Evolutionary conservation across 2,797 vertebrate genomes (phyloP).

Genomic region (Chrysocyon brachyurus): DNA sequence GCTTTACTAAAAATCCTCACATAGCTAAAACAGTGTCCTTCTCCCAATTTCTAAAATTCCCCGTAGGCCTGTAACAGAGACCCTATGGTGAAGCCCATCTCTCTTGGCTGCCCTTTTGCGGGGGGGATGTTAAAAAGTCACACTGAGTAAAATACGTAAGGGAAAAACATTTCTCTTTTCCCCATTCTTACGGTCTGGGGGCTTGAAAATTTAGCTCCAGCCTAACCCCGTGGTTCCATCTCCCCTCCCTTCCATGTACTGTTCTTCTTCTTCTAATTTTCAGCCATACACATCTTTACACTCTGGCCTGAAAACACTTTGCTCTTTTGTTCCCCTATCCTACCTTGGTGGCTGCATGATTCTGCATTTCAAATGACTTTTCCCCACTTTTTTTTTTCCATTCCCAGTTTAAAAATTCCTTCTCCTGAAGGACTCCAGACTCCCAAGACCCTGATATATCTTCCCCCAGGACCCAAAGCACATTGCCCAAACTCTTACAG

Average conservation of each 20-base stretch:
- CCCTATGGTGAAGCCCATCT: not conserved
- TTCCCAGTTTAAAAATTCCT: not conserved
- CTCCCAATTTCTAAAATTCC: not conserved
- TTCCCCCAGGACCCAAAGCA: not conserved
- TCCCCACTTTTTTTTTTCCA: not conserved
- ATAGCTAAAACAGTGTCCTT: not conserved
- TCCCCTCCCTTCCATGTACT: accelerated
- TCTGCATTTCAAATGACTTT: not conserved
- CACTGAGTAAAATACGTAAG: not conserved
- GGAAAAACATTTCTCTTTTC: not conserved
- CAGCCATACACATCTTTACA: not conserved
- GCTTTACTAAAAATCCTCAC: not conserved
- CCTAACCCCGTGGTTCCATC: not conserved
- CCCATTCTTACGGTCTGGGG: not conserved
- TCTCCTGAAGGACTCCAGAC: not conserved
- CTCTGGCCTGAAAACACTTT: accelerated
- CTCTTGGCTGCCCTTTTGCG: not conserved
- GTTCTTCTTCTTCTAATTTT: not conserved
- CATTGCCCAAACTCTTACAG: not conserved
- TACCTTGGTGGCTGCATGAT: not conserved
- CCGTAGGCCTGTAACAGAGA: not conserved
- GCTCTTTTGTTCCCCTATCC: not conserved
- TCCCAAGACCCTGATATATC: not conserved
- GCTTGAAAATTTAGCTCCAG: not conserved
- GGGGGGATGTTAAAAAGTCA: not conserved